Conservation (phyloP, 2,113 vertebrate species). For the Butorides virescens region DNA sequence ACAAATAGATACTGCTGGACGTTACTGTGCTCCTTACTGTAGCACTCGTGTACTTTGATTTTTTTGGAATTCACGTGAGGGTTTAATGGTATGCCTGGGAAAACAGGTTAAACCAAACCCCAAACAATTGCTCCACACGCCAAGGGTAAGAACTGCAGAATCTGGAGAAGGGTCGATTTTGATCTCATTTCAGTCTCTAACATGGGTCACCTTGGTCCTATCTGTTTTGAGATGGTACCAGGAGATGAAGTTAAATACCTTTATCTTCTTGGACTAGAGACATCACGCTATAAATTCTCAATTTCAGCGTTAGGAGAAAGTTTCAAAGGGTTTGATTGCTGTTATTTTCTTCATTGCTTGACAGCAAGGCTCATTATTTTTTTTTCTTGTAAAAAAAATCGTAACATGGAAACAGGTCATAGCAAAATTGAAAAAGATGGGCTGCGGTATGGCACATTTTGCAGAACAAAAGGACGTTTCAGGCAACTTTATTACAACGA, state of each 20-base stretch:
- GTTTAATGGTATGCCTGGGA: not conserved
- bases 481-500: not conserved
- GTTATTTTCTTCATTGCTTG: not conserved
- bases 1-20: not conserved
- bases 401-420: not conserved
- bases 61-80: not conserved
- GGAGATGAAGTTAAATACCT: not conserved
- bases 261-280: not conserved
- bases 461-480: not conserved
- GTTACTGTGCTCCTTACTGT: not conserved
- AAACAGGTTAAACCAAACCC: not conserved
- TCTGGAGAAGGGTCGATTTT: not conserved
- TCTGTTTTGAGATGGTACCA: not conserved
- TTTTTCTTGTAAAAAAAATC: not conserved
- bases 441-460: not conserved
- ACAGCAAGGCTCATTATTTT: not conserved
- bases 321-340: not conserved
- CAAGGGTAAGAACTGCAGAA: not conserved
- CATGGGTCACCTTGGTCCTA: not conserved
- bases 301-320: not conserved
- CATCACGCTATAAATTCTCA: not conserved
- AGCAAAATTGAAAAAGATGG: not conserved
- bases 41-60: not conserved
- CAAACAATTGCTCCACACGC: not conserved
- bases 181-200: not conserved